These are phyloP conservation scores for Cladopsammia gracilis DNA, from an alignment of 64 coral and sea anemone species.

Conservation along the genomic window DNA sequence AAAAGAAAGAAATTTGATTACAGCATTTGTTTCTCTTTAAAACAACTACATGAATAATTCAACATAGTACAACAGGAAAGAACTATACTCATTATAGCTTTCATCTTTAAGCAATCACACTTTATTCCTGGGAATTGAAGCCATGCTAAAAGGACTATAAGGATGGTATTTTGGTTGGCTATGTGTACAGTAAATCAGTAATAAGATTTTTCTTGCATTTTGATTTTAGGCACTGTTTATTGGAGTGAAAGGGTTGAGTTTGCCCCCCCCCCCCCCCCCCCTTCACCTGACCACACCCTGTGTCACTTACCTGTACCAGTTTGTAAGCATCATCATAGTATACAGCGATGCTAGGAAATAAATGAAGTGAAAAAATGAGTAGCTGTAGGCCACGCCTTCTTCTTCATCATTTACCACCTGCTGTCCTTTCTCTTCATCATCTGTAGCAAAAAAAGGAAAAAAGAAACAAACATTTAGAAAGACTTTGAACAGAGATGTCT, in stretches of 20 bases:
- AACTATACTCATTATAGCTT: not conserved
- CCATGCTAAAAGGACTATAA: too few relatives aligned
- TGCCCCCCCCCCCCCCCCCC: too few relatives aligned
- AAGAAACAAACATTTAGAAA: too few relatives aligned
- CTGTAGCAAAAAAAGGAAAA: slow-evolving; percentile 7
- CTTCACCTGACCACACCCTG: not conserved
- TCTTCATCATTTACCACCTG: slow-evolving; percentile 89
- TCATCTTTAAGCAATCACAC: too few relatives aligned
- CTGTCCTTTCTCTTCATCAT: slow-evolving; percentile 74
- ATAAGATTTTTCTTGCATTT: too few relatives aligned
- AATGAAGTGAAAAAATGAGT: slow-evolving; percentile 96
- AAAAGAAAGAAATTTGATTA: not conserved
- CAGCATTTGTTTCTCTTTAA: not conserved
- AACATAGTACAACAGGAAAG: not conserved
- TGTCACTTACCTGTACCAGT: slow-evolving; percentile 84
- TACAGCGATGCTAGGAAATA: slow-evolving; percentile 93
- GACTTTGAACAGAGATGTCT: too few relatives aligned
- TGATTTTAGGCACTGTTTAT: not conserved
- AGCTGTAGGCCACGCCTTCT: slow-evolving; percentile 82
- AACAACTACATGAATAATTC: not conserved
- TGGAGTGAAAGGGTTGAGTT: not conserved
- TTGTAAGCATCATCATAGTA: slow-evolving; percentile 97
- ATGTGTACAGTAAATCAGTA: too few relatives aligned
- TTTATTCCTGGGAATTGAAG: too few relatives aligned
- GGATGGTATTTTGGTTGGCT: too few relatives aligned